These are phyloP conservation scores for Rhogogaster chlorosoma DNA, from an alignment of 2,888 invertebrate species.

Conservation along the genomic window DNA sequence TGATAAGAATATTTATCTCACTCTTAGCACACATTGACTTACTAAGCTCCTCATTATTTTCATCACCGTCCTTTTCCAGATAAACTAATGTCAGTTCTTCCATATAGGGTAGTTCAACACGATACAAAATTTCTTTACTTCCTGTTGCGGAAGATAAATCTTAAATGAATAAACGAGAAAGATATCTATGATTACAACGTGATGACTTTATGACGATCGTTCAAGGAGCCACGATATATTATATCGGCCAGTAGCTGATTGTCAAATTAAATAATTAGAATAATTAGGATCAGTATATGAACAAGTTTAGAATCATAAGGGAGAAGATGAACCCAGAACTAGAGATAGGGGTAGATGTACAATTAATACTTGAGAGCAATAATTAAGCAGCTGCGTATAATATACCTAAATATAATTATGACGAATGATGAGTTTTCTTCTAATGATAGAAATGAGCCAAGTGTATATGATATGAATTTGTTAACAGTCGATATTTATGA, in stretches of 20 bases:
- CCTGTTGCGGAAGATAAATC: slow-evolving; percentile 73
- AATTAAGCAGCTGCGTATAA: background rate
- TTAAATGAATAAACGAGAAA: slow-evolving; percentile 63
- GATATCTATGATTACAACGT: slow-evolving; percentile 22
- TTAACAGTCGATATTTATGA: slow-evolving; percentile 54
- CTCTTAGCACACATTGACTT: slow-evolving; percentile 66
- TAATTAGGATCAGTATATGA: background rate
- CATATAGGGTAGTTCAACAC: slow-evolving; percentile 96
- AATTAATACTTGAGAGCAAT: background rate
- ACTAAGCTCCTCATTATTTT: slow-evolving; percentile 77
- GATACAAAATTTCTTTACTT: slow-evolving; percentile 92
- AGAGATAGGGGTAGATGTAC: background rate
- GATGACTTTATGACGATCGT: slow-evolving; percentile 22
- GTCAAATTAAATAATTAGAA: background rate
- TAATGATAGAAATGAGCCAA: background rate
- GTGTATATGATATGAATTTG: slow-evolving; percentile 69
- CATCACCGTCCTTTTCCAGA: slow-evolving; percentile 90
- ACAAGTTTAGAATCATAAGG: background rate
- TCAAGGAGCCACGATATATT: background rate
- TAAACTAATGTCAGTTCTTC: slow-evolving; percentile 96
- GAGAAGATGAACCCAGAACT: background rate
- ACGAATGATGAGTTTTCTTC: background rate
- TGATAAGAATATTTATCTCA: slow-evolving; percentile 63
- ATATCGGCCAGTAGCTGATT: background rate
- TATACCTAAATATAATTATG: background rate